Evolutionary conservation across 2,888 invertebrate genomes (phyloP), one percentile per base, ranked within the genome.

Genomic region (Cephus nigrinus): DNA sequence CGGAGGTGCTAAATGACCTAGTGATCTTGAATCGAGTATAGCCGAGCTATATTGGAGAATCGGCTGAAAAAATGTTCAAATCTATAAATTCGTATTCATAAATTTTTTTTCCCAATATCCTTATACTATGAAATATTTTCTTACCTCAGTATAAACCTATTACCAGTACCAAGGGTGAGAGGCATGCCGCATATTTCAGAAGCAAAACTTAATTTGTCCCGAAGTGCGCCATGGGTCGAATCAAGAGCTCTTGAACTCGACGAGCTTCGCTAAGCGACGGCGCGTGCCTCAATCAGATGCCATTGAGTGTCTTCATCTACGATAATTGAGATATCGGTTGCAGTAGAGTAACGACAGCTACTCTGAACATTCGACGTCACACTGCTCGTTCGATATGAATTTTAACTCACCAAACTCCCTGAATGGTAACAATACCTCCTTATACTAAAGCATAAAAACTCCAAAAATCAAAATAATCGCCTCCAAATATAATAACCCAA

Each of bases 141-240:
- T 23, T 9, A 15, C 2, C 23, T 23, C 9, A 9, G 9, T 9
- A 55, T 23, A 55, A 55, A 55, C 23, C 55, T 55, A 9, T 15
- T 55, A 23, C 23, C 55, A 9, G 5, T 23, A 9, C 23, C 55
- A 2, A 55, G 55, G 23, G 9, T 3, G 55, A 23, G 23, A 55
- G 9, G 31, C 31, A 33, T 12, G 32, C 2, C 71, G 83, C 84
- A 87, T 86, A 86, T 88, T 88, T 88, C 87, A 86, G 88, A 82
- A 89, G 86, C 86, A 86, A 86, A 90, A 89, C 86, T 90, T 88
- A 89, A 90, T 91, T 90, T 88, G 89, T 86, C 84, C 85, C 85
- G 85, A 91, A 90, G 87, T 86, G 87, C 86, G 87, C 86, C 86
- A 87, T 87, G 88, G 83, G 87, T 88, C 84, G 87, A 88, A 89